Percentiles rank a stretch among this genome's conserved stretches.
Conservation (phyloP, 2,113 vertebrate genomes). For the Gorsachius goisagi region DNA sequence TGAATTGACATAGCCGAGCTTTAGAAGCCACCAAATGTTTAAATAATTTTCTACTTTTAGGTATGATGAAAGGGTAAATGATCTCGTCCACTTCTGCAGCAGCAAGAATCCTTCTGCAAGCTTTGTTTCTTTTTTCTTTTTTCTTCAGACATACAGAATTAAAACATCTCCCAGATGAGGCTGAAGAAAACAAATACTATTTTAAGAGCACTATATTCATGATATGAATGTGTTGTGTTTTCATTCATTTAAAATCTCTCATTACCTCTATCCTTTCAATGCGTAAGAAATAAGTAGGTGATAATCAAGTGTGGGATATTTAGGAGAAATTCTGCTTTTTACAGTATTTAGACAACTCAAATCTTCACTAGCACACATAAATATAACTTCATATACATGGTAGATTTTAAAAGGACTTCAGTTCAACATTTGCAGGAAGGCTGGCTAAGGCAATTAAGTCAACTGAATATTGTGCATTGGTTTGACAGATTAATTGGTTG, state of each 20-base stretch:
- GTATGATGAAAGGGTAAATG: background rate
- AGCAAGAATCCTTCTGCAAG: background rate
- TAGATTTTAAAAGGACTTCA: background rate
- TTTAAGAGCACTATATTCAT: background rate
- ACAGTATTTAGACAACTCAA: background rate
- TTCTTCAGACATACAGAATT: background rate
- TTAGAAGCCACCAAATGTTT: background rate
- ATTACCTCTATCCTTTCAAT: background rate
- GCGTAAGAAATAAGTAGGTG: background rate
- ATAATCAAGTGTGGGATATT: background rate
- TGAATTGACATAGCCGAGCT: background rate
- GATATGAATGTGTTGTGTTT: background rate
- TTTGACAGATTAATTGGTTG: background rate
- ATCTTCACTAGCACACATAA: background rate
- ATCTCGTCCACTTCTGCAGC: background rate
- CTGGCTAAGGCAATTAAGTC: background rate
- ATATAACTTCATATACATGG: background rate
- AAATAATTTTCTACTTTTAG: background rate
- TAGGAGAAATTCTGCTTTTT: background rate
- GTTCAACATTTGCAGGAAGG: background rate
- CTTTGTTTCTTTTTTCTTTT: background rate
- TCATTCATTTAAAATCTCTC: background rate
- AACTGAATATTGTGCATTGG: rapidly evolving
- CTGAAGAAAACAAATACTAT: background rate
- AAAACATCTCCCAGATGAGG: background rate